Evolutionary conservation across 92 coral and sea anemone species (phyloP).

Genomic region (Bergia sp.): DNA sequence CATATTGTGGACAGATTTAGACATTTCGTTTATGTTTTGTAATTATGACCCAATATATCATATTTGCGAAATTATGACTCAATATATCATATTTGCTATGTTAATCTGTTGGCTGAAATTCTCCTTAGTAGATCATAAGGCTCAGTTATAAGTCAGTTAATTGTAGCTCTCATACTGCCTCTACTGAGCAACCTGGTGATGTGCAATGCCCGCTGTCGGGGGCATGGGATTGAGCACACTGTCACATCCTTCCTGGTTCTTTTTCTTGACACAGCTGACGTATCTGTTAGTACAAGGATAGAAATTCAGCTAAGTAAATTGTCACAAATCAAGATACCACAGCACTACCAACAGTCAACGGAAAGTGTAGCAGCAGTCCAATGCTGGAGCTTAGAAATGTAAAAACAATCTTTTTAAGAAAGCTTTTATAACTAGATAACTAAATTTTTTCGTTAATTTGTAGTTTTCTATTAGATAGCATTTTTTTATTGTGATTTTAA

Average conservation of each 20-base stretch:
- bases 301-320: background rate
- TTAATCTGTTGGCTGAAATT: background rate
- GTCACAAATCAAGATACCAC: too few relatives aligned
- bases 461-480: too few relatives aligned
- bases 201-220: background rate
- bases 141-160: background rate
- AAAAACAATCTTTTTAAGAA: too few relatives aligned
- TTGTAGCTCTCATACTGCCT: background rate
- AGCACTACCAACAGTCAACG: background rate
- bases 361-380: background rate
- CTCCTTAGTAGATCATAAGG: background rate
- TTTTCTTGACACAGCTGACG: conserved; percentile 20
- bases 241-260: conserved; percentile 12
- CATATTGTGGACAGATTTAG: too few relatives aligned
- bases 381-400: too few relatives aligned
- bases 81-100: background rate
- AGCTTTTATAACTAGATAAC: too few relatives aligned
- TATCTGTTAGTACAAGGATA: background rate
- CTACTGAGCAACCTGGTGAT: background rate
- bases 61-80: too few relatives aligned
- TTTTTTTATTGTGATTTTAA: too few relatives aligned
- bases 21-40: too few relatives aligned
- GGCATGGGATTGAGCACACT: background rate
- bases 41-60: background rate
- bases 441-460: too few relatives aligned